phyloP scores from a whole-genome alignment of 2,113 vertebrate genomes.

The Chaetodon trifascialis region DNA sequence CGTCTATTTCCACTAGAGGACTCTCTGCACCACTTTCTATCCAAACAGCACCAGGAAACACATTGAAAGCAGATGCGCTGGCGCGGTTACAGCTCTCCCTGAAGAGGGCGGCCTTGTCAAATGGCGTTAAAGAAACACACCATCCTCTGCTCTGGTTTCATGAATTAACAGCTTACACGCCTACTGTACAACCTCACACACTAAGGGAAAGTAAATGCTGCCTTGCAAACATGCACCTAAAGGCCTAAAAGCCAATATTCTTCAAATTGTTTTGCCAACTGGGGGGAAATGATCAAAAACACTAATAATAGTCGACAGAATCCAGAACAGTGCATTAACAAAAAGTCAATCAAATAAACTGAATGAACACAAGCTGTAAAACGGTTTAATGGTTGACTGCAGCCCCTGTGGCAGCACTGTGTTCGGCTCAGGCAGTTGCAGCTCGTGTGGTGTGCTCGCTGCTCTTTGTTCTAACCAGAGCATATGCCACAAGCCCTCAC shows the following conservation, averaged over 20 bases:
- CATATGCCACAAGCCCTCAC: constrained; percentile 79
- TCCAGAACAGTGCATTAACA: constrained; percentile 5
- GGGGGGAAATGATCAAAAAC: not conserved
- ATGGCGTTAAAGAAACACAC: constrained; percentile 52
- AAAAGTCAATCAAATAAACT: constrained; percentile 57
- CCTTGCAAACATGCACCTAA: not conserved
- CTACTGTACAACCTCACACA: not conserved
- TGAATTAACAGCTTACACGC: constrained; percentile 43
- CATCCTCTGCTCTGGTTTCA: constrained; percentile 42
- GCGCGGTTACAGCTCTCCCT: constrained; percentile 48
- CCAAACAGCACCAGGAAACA: not conserved
- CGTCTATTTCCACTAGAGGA: constrained; percentile 71
- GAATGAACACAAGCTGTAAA: constrained; percentile 65
- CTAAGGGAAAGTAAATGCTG: constrained; percentile 23
- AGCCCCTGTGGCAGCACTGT: constrained; percentile 50
- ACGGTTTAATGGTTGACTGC: constrained; percentile 52
- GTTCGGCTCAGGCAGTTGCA: constrained; percentile 36
- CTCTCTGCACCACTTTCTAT: constrained; percentile 58
- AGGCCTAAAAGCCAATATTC: not conserved
- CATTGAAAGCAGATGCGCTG: constrained; percentile 58
- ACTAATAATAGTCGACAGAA: constrained; percentile 3
- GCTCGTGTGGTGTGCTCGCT: constrained; percentile 53
- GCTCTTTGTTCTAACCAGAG: constrained; percentile 81
- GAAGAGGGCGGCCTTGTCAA: constrained; percentile 74
- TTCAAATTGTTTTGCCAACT: not conserved